These are phyloP conservation scores for Montipora capricornis DNA, from an alignment of 64 coral and sea anemone species.

Conservation along the genomic window DNA sequence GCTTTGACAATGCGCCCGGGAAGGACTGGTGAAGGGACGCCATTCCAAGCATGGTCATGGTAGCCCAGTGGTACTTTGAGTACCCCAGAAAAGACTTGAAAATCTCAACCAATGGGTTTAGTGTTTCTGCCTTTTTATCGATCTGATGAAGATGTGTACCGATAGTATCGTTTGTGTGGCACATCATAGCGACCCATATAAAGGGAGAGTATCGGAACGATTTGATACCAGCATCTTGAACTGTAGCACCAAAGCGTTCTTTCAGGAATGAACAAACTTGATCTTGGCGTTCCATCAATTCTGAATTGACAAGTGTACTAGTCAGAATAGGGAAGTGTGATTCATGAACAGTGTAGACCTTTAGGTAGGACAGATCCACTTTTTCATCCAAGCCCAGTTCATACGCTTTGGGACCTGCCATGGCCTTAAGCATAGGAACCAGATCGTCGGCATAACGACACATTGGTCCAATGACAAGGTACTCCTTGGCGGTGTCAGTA, in stretches of 20 bases:
- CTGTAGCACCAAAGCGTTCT: conserved; percentile 56
- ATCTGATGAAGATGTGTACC: conserved; percentile 49
- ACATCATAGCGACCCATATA: conserved; percentile 80
- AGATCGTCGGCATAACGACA: conserved; percentile 84
- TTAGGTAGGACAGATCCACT: conserved; percentile 84
- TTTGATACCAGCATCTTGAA: conserved; percentile 50
- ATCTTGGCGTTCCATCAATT: conserved; percentile 47
- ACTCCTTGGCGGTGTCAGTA: conserved; percentile 75
- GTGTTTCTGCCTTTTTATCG: conserved; percentile 26
- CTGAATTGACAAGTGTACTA: conserved; percentile 45
- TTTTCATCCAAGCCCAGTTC: conserved; percentile 69
- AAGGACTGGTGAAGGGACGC: conserved; percentile 47
- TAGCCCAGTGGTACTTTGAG: conserved; percentile 88
- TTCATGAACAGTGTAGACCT: conserved; percentile 66
- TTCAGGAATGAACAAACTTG: conserved; percentile 61
- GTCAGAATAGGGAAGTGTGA: conserved; percentile 67
- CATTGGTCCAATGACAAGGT: conserved; percentile 87
- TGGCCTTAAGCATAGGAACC: conserved; percentile 77
- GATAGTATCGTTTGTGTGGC: conserved; percentile 47
- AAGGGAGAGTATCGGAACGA: conserved; percentile 77
- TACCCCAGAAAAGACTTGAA: conserved; percentile 79
- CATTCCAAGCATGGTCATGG: conserved; percentile 44
- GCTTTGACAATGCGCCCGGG: conserved; percentile 59
- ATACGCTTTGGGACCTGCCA: conserved; percentile 73
- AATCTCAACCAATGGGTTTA: conserved; percentile 86